Evolutionary conservation across 1,140 invertebrate genomes (phyloP), one percentile per base, ranked within the genome.

Genomic region (Protaetia brevitarsis): DNA sequence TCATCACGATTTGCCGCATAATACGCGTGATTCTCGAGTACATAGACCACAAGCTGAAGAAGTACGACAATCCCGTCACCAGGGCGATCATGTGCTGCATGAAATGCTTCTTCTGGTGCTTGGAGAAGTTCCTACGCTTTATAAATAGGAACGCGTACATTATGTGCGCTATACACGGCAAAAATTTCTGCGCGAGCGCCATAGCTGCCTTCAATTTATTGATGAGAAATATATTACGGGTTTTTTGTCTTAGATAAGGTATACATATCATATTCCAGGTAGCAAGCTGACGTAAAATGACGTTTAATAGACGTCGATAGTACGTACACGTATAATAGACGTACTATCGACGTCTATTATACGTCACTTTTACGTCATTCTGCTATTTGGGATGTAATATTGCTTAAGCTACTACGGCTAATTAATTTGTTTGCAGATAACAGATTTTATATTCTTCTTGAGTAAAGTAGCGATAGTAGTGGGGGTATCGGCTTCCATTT

Each of bases 111-210:
- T 96, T 97, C 75, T 95, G 89, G 88, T 90, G 93, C 72, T 19
- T 45, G 41, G 41, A 45, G 10, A 45, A 19, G 0, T 45, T 45
- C 41, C 13, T 45, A 21, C n/a, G 41, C 7, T 45, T 45, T 19
- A 45, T 45, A 6, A 45, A 45, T 19, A 13, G 41, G 41, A 45
- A n/a, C 78, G 96, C 96, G 0, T 99, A 97, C 79, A 97, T 98
- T 26, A 95, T 98, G 92, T 94, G 93, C 76, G 95, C 96, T 1
- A 88, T 98, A 36, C 93, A 97, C 80, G 96, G 97, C 0, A 93
- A 92, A 76, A 91, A 89, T 74, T 98, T 98, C 80, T 97, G 93
- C 75, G 77, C 79, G 1, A 95, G 95, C 67, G 95, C 96, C 0
- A 88, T 87, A 76, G 88, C 94, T 77, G 92, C 95, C 1, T 97